A percentile compares a stretch with the other conserved stretches of the same genome.
Conservation (phyloP, 2,888 invertebrate species). For the Xestia c-nigrum region DNA sequence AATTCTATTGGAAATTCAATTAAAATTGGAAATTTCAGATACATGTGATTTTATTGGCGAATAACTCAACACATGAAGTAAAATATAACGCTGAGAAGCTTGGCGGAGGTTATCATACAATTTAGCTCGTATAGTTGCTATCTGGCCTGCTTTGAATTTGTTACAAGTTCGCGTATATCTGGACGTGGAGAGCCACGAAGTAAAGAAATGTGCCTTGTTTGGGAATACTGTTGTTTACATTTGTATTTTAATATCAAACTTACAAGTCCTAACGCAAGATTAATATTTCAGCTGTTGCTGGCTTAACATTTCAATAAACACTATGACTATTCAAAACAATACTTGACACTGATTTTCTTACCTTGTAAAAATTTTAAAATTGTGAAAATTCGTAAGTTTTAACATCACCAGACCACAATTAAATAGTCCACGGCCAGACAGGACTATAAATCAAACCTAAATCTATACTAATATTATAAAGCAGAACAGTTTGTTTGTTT, state of each 20-base stretch:
- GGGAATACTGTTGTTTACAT: neutral
- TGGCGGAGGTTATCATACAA: slow-evolving; percentile 69
- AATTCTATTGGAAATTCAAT: neutral
- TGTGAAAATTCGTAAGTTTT: too few species aligned
- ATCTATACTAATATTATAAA: too few species aligned
- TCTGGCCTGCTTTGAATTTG: slow-evolving; percentile 71
- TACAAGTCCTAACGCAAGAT: neutral
- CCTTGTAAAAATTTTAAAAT: neutral
- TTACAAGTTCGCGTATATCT: slow-evolving; percentile 75
- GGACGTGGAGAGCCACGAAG: slow-evolving; percentile 21
- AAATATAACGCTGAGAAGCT: slow-evolving; percentile 57
- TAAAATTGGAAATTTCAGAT: neutral
- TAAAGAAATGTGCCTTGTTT: slow-evolving; percentile 15
- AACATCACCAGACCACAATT: too few species aligned
- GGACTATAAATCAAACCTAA: too few species aligned
- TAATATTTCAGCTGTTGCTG: neutral
- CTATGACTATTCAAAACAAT: neutral
- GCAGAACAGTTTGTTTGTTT: too few species aligned
- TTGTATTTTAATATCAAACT: neutral
- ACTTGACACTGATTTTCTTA: neutral
- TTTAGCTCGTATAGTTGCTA: slow-evolving; percentile 72
- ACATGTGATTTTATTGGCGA: neutral
- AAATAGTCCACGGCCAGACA: too few species aligned
- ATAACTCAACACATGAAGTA: slow-evolving; percentile 44
- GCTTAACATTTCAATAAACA: neutral